Conservation (phyloP, 2,113 vertebrate genomes). For the Hippocampus comes region DNA sequence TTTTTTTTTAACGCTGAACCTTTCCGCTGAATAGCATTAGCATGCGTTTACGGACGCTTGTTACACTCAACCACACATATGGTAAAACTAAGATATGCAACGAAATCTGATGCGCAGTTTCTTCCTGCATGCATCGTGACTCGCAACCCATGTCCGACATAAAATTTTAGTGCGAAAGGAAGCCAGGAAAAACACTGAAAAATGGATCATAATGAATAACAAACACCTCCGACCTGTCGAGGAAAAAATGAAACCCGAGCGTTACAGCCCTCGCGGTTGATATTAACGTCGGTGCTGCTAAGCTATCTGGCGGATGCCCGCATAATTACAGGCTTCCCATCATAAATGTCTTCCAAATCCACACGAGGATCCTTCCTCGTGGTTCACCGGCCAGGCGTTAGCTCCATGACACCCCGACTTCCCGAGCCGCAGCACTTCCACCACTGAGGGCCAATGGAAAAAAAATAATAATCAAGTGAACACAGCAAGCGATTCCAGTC, state of each 20-base stretch:
- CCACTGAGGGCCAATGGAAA: constrained; percentile 50
- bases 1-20: too few relatives aligned
- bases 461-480: constrained; percentile 27
- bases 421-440: constrained; percentile 49
- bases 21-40: too few relatives aligned
- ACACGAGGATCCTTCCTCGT: constrained; percentile 27
- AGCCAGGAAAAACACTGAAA: background rate
- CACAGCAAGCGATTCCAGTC: constrained; percentile 37
- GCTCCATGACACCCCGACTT: constrained; percentile 38
- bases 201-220: background rate
- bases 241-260: constrained; percentile 10
- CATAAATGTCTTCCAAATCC: constrained; percentile 20
- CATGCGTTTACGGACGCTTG: too few relatives aligned
- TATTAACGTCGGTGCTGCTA: constrained; percentile 17
- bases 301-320: constrained; percentile 48
- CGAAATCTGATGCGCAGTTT: too few relatives aligned
- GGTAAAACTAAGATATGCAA: too few relatives aligned
- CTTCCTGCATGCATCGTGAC: too few relatives aligned
- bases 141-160: too few relatives aligned
- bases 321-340: constrained; percentile 57
- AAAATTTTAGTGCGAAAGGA: background rate
- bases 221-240: background rate
- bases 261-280: constrained; percentile 17
- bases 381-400: constrained; percentile 38
- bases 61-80: too few relatives aligned